Conservation (phyloP, 1,140 invertebrate species). For the Aphaenogaster floridana region DNA sequence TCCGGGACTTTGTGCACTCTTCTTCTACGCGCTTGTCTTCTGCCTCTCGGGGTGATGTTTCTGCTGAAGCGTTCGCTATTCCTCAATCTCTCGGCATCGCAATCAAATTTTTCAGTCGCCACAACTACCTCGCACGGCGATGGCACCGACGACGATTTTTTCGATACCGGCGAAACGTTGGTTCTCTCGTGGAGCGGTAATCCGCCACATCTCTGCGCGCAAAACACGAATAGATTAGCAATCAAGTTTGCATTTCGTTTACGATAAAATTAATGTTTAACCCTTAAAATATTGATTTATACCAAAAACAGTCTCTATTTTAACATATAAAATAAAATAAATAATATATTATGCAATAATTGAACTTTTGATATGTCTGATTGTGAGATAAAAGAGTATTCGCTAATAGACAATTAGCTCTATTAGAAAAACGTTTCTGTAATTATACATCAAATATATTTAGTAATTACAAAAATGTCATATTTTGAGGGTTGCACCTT, state of each 20-base stretch:
- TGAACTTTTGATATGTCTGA: neutral
- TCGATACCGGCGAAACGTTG: conserved; percentile 83
- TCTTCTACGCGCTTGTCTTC: conserved; percentile 82
- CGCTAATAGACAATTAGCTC: neutral
- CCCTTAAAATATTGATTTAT: neutral
- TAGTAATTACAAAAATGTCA: neutral
- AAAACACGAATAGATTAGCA: neutral
- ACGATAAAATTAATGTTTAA: conserved; percentile 10
- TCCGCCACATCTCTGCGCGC: conserved; percentile 81
- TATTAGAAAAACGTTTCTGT: neutral
- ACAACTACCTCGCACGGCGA: conserved; percentile 81
- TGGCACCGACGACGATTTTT: conserved; percentile 80
- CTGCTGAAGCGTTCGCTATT: conserved; percentile 88
- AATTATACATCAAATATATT: neutral
- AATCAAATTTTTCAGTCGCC: conserved; percentile 84
- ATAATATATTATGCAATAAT: conserved; percentile 56
- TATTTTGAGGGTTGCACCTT: neutral
- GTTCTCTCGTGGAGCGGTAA: conserved; percentile 84
- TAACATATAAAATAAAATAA: neutral
- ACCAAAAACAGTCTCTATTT: neutral
- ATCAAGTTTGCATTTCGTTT: neutral
- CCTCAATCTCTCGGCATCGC: conserved; percentile 86
- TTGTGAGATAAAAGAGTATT: neutral
- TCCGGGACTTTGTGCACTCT: conserved; percentile 78
- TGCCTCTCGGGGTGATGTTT: conserved; percentile 85